A percentile compares a stretch with the other conserved stretches of the same genome.
These are phyloP conservation scores for Gorsachius magnificus DNA, from an alignment of 2,797 vertebrate genomes.

Conservation along the genomic window DNA sequence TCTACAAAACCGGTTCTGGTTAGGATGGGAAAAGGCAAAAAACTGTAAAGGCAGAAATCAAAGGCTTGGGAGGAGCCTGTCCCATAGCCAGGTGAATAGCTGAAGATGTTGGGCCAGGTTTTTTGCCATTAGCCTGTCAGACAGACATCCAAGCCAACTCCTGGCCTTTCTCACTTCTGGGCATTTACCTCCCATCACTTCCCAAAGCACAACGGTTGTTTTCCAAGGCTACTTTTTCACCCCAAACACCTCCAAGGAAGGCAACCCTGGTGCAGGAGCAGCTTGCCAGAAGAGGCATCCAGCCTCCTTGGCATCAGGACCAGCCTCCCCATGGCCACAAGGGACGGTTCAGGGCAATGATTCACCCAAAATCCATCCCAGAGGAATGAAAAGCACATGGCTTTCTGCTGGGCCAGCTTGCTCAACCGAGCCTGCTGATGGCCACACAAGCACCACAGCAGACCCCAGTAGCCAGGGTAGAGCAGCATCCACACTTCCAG, in stretches of 20 bases:
- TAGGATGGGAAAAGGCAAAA: background rate
- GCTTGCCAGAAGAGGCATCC: background rate
- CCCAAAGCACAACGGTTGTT: fast-evolving
- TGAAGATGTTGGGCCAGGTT: background rate
- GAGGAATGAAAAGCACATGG: background rate
- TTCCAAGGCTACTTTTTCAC: background rate
- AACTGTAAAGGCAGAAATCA: background rate
- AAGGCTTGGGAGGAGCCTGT: background rate
- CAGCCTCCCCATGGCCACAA: background rate
- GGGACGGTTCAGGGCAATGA: background rate
- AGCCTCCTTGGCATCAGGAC: background rate
- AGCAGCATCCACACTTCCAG: background rate
- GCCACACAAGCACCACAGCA: background rate
- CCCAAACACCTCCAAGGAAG: background rate
- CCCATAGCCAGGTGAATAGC: background rate
- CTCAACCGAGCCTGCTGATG: background rate
- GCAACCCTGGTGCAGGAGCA: background rate
- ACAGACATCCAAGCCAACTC: background rate
- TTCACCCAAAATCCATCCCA: background rate
- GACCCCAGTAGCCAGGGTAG: background rate
- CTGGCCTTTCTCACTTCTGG: background rate
- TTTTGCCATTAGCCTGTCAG: background rate
- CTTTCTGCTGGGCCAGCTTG: background rate
- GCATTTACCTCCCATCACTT: background rate
- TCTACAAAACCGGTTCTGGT: background rate